Evolutionary conservation across 2,888 invertebrate species (phyloP), one percentile per base, ranked within the genome.

Genomic region (Campoplex nolae): DNA sequence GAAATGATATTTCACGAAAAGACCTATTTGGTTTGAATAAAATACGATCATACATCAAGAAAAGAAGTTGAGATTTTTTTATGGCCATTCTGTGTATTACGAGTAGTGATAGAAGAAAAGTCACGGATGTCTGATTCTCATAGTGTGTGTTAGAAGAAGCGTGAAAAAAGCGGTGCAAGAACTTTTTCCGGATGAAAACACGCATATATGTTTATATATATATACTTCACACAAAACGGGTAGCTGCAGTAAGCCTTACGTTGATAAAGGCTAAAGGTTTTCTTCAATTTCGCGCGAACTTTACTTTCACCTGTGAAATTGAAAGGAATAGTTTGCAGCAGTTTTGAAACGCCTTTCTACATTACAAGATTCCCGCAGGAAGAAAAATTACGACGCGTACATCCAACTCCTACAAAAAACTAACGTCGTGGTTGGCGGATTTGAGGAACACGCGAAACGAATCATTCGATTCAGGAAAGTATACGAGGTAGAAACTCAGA

Each of bases 111-210:
- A 89, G 85, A 86, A 87, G 88, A 87, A 89, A 91, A 92, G 92
- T 92, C 91, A 92, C 92, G 90, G 91, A 88, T 74, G 78, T 85
- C 89, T 88, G 90, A 92, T 91, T 92, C 90, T 89, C 88, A 88
- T 89, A 88, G 86, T 38, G 38, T 88, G 88, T 87, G 89, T 11
- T 32, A 13, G 35, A 38, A 23, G 35, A 18, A 35, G 9, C 28
- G 38, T n/a, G 13, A 56, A 68, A 83, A 75, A 38, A 78, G 48
- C 74, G 32, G n/a, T 51, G 28, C 84, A 82, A 89, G 84, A 90
- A 92, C 88, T 90, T 91, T 90, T 84, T 84, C 80, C 80, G 81
- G 87, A 84, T 88, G 89, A 88, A 77, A 45, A 13, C 45, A 6
- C 38, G 2, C 11, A 9, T 45, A 45, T 45, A 45, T 45, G 11